Evolutionary conservation across 2,888 invertebrate species (phyloP), one percentile per base, ranked within the genome.

Genomic region (Thelaira solivaga): DNA sequence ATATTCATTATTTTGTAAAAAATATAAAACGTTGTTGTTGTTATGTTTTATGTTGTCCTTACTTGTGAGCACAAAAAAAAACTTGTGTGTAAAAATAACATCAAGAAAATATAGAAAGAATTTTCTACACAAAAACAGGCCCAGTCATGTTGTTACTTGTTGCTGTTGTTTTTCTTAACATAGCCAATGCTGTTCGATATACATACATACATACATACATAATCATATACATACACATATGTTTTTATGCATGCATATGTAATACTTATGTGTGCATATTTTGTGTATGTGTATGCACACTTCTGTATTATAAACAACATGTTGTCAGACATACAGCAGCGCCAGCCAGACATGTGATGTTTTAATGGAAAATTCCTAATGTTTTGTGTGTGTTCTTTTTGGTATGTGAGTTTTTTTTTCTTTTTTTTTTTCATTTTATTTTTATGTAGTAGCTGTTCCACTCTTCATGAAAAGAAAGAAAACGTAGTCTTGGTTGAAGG

Each of bases 311-410:
- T 51, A 7, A 51, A 11, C 59, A 65, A 59, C 57, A 39, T 47
- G 26, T 24, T 22, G 18, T 11, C 24, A 62, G 47, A 36, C 62
- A 47, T 26, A 45, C 36, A 36, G 55, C 67, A 55, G 55, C 61
- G 72, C 71, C 45, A 61, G 34, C 16, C 43, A 71, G 34, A 68
- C 78, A 59, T 74, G 75, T 76, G 79, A 72, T 72, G 77, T 61
- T 68, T 71, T 72, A 78, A 73, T 80, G 81, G 81, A 81, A 81
- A 81, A 78, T 80, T 80, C 72, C 81, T 77, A 80, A 80, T 26
- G 72, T 75, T 75, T 77, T 62, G 39, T 62, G 67, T 74, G 67
- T 62, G 57, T 61, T 76, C 65, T 69, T 20, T 65, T 61, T 68
- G 51, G 69, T 61, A 72, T 72, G 62, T 62, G 34, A 24, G 11